phyloP scores from a whole-genome alignment of 2,113 vertebrate genomes.

The Malurus elegans region DNA sequence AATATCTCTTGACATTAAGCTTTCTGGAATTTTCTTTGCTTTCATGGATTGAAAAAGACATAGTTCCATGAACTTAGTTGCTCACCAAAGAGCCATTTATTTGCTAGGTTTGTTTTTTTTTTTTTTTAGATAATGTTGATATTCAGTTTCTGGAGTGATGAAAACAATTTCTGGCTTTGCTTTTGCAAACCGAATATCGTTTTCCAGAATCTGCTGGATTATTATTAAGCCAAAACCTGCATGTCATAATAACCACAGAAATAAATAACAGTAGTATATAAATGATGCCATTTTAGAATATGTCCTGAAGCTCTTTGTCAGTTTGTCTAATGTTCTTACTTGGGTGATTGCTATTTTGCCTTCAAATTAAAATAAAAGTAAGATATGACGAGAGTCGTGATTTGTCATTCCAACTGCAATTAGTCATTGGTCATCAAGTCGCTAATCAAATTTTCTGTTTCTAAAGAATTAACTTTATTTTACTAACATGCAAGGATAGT shows the following conservation, averaged over 20 bases:
- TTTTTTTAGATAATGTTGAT: neutral
- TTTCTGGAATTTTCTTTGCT: neutral
- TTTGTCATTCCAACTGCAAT: conserved; percentile 35
- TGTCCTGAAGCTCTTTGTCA: neutral
- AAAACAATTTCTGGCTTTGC: neutral
- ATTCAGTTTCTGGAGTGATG: neutral
- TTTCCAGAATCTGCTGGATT: neutral
- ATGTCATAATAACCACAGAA: neutral
- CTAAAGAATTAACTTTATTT: neutral
- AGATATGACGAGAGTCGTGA: neutral
- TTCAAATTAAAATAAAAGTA: conserved; percentile 4
- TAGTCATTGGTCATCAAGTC: conserved; percentile 35
- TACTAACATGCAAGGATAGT: neutral
- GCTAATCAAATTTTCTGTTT: neutral
- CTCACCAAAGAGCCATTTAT: neutral
- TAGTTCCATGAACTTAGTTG: neutral
- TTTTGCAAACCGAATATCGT: neutral
- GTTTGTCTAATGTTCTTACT: neutral
- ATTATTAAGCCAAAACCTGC: neutral
- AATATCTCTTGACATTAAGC: neutral
- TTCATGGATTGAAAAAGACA: neutral
- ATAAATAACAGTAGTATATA: neutral
- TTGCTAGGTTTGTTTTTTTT: neutral
- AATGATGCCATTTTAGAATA: neutral
- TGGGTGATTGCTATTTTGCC: neutral